Evolutionary conservation across 2,113 vertebrate genomes (phyloP).

Genomic region (Bagarius yarrelli): DNA sequence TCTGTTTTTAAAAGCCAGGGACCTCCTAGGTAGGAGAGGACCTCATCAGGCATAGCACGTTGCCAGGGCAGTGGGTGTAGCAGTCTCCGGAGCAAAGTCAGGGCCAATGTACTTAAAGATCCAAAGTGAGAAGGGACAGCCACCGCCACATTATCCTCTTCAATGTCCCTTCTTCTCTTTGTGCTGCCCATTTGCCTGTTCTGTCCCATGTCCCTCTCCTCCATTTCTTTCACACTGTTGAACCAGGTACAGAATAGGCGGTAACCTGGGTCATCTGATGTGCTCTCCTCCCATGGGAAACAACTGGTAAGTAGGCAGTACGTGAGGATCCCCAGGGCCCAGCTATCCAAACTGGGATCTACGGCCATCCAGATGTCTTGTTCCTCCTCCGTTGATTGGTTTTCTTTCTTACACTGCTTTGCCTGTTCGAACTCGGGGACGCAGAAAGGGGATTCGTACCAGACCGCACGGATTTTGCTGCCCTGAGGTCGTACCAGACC

Average conservation of each 20-base stretch:
- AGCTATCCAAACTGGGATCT: conserved; percentile 80
- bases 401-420: conserved; percentile 54
- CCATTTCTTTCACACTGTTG: conserved; percentile 53
- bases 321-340: conserved; percentile 83
- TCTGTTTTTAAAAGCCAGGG: conserved; percentile 72
- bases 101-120: conserved; percentile 67
- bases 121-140: conserved; percentile 71
- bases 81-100: conserved; percentile 77
- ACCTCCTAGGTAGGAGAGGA: conserved; percentile 75
- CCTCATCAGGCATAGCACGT: conserved; percentile 76
- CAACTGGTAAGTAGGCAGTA: conserved; percentile 81
- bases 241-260: conserved; percentile 78
- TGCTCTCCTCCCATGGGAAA: conserved; percentile 84
- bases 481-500: conserved; percentile 78
- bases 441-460: conserved; percentile 79
- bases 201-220: conserved; percentile 9
- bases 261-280: conserved; percentile 73
- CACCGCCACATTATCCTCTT: background rate
- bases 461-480: conserved; percentile 69
- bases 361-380: conserved; percentile 72
- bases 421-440: conserved; percentile 78
- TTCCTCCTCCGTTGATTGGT: conserved; percentile 49
- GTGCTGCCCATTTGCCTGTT: background rate
- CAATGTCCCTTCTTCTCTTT: conserved; percentile 1
- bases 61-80: conserved; percentile 75